Evolutionary conservation across 2,888 invertebrate genomes (phyloP), one percentile per base, ranked within the genome.

Genomic region (Drosophila neotestacea): DNA sequence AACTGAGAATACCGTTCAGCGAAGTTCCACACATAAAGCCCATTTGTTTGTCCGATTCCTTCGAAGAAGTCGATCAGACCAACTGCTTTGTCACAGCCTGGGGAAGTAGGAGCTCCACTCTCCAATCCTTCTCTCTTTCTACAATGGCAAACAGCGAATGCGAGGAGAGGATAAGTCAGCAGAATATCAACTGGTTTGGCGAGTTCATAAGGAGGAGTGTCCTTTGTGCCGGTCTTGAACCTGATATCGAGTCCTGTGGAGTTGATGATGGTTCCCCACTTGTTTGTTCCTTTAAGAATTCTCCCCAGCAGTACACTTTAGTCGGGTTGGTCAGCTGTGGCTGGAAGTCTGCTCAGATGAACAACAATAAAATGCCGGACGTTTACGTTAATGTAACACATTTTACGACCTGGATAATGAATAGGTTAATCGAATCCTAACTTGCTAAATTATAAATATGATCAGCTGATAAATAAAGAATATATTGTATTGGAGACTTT

Each of bases 241-340:
- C 13, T 0, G 9, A 16, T 4, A 13, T 52, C 11, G 16, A 61
- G 9, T 10, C 28, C 4, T 61, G 52, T 6, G 16, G 36, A 16
- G n/a, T 28, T 6, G 61, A 44, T 28, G 16, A 0, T 11, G 61
- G 51, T 4, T 10, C 51, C 3, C 61, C 61, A 1, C 28, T 61
- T 10, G n/a, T 52, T 1, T 61, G 61, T 4, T 1, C 44, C 11
- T 13, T 27, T 6, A 4, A 6, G 0, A 16, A 4, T 2, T 7
- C 11, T n/a, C 6, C 28, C 2, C 16, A 50, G 11, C 32, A 61
- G 16, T 61, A 22, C 9, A 28, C 28, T 4, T 36, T 61, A 2
- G 11, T 36, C 7, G 61, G 61, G 4, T n/a, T 61, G 13, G 36
- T 34, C n/a, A 51, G 9, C 16, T 52, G 44, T 11, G 61, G 51